Percentiles rank a stretch among this genome's conserved stretches.
phyloP scores from a whole-genome alignment of 2,797 vertebrate species.

The Syngnathus rostellatus region DNA sequence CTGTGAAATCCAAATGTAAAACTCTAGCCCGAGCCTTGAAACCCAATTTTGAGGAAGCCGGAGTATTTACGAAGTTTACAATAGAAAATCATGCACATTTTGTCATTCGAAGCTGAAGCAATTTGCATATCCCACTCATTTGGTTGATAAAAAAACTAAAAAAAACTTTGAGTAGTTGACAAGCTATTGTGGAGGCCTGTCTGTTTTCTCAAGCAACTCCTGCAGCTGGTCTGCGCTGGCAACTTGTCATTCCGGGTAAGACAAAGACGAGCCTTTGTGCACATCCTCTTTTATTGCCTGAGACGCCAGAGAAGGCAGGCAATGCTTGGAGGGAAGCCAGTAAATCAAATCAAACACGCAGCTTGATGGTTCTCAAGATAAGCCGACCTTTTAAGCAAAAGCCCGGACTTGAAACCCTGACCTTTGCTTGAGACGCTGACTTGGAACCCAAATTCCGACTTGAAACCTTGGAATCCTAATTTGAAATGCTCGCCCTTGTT shows the following conservation, averaged over 20 bases:
- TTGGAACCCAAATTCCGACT: not conserved
- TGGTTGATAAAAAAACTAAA: not conserved
- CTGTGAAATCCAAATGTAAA: constrained; percentile 8
- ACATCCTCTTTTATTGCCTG: not conserved
- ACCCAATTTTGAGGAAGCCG: not conserved
- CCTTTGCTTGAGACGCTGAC: not conserved
- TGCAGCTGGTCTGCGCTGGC: not conserved
- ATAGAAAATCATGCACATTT: not conserved
- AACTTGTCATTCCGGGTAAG: constrained; percentile 1
- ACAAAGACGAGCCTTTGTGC: constrained; percentile 4
- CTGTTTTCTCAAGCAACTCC: not conserved
- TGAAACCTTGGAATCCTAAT: not conserved
- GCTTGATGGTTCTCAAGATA: not conserved
- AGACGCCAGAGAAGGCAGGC: not conserved
- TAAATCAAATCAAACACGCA: not conserved
- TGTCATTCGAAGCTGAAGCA: not conserved
- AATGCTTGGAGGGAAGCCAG: not conserved
- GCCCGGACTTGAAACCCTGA: not conserved
- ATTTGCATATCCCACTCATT: not conserved
- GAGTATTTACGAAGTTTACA: not conserved
- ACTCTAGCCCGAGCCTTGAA: no score
- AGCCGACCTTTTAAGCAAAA: not conserved
- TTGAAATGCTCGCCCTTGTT: not conserved
- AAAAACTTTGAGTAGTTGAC: not conserved
- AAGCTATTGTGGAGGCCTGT: constrained; percentile 4